Percentiles rank a stretch among this genome's conserved stretches.
phyloP scores from a whole-genome alignment of 2,113 vertebrate species.

The Montifringilla adamsi region DNA sequence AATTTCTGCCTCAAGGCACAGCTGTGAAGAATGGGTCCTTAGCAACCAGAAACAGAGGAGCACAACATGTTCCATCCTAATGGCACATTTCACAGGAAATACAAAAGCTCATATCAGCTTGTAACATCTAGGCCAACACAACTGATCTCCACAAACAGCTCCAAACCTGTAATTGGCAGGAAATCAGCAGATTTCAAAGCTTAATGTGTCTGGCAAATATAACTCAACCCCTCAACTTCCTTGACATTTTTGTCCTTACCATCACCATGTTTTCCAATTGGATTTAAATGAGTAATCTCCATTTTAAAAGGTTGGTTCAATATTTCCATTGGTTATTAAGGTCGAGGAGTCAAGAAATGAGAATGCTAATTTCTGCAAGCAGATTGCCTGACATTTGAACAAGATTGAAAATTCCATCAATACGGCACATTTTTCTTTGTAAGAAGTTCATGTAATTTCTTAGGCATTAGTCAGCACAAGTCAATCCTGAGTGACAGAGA shows the following conservation, averaged over 20 bases:
- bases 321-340: constrained; percentile 41
- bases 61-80: constrained; percentile 43
- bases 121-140: neutral
- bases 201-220: neutral
- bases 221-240: neutral
- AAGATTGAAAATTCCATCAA: constrained; percentile 41
- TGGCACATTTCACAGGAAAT: neutral
- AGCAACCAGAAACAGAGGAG: constrained; percentile 67
- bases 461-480: neutral
- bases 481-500: neutral
- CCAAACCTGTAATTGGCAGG: neutral
- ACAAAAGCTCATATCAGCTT: constrained; percentile 5
- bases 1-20: constrained; percentile 14
- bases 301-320: constrained; percentile 55
- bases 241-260: constrained; percentile 26
- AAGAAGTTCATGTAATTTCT: constrained; percentile 37
- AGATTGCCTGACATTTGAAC: constrained; percentile 59
- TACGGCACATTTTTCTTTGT: neutral
- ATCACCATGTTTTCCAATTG: neutral
- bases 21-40: constrained; percentile 54
- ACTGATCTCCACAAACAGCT: neutral
- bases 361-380: constrained; percentile 21
- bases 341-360: constrained; percentile 35
- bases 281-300: constrained; percentile 46
- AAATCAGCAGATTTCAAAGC: constrained; percentile 31